Base-by-base conservation (phyloP, 2,113 vertebrate genomes). In the Pomatorhinus ruficollis region DNA sequence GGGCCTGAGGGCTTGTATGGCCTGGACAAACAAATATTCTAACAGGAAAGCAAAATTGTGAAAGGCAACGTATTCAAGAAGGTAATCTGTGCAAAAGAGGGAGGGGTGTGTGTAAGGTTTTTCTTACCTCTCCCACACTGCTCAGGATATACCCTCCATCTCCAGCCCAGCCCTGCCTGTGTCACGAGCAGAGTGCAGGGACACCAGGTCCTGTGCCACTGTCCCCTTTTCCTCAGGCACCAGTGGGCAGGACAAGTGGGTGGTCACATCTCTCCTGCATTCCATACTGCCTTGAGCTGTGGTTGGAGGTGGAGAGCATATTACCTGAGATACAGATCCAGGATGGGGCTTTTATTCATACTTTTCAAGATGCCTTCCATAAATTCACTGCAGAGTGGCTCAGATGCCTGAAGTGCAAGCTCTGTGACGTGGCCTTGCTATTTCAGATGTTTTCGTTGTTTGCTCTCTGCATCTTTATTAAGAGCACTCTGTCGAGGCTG, bases 401-500 rank as follows among this genome's bases (percentile, higher is more conserved):
- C 47, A 47, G 76, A 56, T 65, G 56, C 54, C 83, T 53, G 76
- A 74, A 52, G 60, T 83, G 49, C 47, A 42, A 56, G 39, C 39
- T 31, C 3, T 54, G 76, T 83, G 71, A 83, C 0, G 5, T 64
- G 90, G 93, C 88, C 90, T 90, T 92, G 90, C 90, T 47, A 9
- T 78, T 90, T 90, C 76, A 71, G 72, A 83, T 64, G 31, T 16
- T 92, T 95, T 78, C 63, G n/a, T 84, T 87, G 54, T 77, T 92
- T 75, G 60, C 72, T 83, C 33, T 45, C 90, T 87, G 85, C 79
- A 53, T 82, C 90, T 92, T 84, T 89, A 90, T 95, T 45, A 92
- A 44, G 28, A 2, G 52, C 40, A 3, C 72, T 42, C 82, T 87
- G 92, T 50, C 90, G 65, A 61, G 86, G 52, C 75, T 19, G 1